Conservation (phyloP, 2,888 invertebrate genomes). For the Abrostola triplasia region DNA sequence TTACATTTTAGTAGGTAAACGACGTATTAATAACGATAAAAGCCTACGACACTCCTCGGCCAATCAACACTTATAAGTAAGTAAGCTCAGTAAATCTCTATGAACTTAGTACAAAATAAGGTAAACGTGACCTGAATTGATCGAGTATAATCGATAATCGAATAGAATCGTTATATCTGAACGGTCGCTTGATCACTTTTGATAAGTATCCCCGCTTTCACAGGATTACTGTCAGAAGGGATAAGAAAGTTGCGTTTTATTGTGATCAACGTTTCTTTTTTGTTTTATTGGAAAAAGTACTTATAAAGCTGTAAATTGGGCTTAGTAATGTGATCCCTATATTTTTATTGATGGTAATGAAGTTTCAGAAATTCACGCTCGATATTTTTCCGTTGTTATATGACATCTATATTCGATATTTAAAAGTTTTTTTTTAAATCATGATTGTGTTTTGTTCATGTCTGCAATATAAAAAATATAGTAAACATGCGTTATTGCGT, state of each 20-base stretch:
- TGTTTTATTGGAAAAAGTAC: slow-evolving; percentile 36
- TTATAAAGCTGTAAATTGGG: slow-evolving; percentile 22
- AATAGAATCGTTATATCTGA: slow-evolving; percentile 25
- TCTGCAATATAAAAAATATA: too few species aligned
- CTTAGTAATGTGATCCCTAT: slow-evolving; percentile 13
- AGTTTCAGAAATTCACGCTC: neutral
- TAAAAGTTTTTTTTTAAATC: too few species aligned
- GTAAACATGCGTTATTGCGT: too few species aligned
- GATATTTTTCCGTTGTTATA: too few species aligned
- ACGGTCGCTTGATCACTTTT: slow-evolving; percentile 50
- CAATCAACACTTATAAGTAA: slow-evolving; percentile 35
- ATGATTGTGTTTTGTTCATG: too few species aligned
- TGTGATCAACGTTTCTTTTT: slow-evolving; percentile 45
- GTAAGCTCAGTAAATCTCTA: slow-evolving; percentile 36
- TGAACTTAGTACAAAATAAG: slow-evolving; percentile 29
- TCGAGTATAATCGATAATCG: slow-evolving; percentile 20
- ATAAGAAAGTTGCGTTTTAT: slow-evolving; percentile 48
- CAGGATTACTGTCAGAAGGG: slow-evolving; percentile 46
- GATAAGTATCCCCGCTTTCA: slow-evolving; percentile 37
- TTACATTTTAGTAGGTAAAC: neutral
- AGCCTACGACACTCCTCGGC: slow-evolving; percentile 13
- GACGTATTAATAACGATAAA: slow-evolving; percentile 17
- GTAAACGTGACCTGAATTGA: slow-evolving; percentile 48
- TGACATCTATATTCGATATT: too few species aligned
- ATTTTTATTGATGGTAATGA: slow-evolving; percentile 3